Base-by-base conservation (phyloP, 2,888 invertebrate species). In the Phymatocera aterrima region DNA sequence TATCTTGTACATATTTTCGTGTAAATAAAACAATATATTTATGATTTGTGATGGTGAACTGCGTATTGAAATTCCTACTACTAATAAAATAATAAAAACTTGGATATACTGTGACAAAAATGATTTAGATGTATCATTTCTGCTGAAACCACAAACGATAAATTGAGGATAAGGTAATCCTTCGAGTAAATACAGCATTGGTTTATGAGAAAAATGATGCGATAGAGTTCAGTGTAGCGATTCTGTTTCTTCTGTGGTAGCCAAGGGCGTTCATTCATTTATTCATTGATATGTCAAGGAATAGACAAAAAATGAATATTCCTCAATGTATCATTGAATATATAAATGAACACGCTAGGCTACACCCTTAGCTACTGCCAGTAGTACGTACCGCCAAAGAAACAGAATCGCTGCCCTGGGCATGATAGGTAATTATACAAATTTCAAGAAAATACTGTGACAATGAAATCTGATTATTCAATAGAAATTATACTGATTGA, bases 121-220 rank as follows among this genome's bases (percentile, higher is more conserved):
- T 8, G 28, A 15, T 57, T 6, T 18, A 61, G 37, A 37, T 34
- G 8, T 6, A 4, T 34, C 8, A 61, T 37, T 61, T 8, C 8
- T n/a, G 8, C 21, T 61, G 0, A 34, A 34, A 37, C 24, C 1
- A 18, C 6, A 37, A 37, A 31, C 4, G 34, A 61, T 61, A n/a
- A 61, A 15, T 31, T 61, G 37, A 15, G 37, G 61, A 18, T 37
- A 21, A 34, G 18, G 31, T 18, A 61, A 18, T 61, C 37, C 18
- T 61, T 34, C 2, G 8, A 61, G n/a, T 18, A 37, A 31, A 37
- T 61, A 10, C 4, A n/a, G 34, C 31, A 34, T 37, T n/a, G n/a
- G n/a, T n/a, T 61, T 34, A 61, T 61, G 31, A 61, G 24, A 64
- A 34, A 10, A 37, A 34, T 64, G 21, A 64, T 64, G 37, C 61